Conservation (phyloP, 2,113 vertebrate genomes). For the Promerops cafer region DNA sequence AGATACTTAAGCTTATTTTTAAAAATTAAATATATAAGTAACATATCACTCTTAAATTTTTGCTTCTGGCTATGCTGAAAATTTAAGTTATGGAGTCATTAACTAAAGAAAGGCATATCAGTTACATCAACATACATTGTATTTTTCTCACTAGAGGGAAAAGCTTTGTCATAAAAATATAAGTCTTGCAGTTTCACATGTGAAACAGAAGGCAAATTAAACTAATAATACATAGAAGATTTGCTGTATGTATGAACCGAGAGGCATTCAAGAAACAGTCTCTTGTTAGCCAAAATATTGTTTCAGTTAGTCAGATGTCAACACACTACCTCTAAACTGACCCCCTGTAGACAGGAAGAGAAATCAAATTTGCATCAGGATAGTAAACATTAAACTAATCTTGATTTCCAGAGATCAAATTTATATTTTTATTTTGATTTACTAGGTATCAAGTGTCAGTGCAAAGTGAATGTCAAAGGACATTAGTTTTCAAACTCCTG, state of each 20-base stretch:
- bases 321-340: neutral
- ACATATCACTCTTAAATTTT: neutral
- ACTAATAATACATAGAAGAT: neutral
- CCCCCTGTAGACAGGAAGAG: constrained; percentile 14
- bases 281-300: neutral
- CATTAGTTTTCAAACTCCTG: constrained; percentile 1
- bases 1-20: neutral
- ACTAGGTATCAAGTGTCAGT: constrained; percentile 11
- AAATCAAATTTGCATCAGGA: constrained; percentile 24
- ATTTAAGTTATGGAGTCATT: neutral
- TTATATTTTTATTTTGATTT: constrained; percentile 42
- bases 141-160: neutral
- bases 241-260: neutral
- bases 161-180: neutral
- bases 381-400: constrained; percentile 20
- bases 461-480: constrained; percentile 13
- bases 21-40: neutral
- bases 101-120: neutral
- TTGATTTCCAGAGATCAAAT: constrained; percentile 33
- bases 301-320: neutral
- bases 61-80: neutral
- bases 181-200: neutral
- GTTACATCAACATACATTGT: neutral
- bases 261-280: neutral
- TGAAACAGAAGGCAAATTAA: neutral